Base-by-base conservation (phyloP, 1,140 invertebrate species). In the Drepana arcuata region DNA sequence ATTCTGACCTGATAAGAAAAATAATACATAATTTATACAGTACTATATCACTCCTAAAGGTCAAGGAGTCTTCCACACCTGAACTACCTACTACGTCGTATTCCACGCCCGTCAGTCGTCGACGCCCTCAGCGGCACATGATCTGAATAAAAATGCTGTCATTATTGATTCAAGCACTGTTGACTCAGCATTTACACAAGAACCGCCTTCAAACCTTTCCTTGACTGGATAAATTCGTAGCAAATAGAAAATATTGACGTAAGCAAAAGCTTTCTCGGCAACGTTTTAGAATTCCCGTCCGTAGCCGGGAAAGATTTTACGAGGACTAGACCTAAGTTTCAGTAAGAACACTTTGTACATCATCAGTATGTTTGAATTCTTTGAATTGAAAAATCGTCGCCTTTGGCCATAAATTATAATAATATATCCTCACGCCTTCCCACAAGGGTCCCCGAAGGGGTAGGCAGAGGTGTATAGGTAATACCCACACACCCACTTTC, bases 131-230 rank as follows among this genome's bases (percentile, higher is more conserved):
- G 25, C 31, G 32, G 39, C 26, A 48, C 57, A 47, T 36, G 57
- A 46, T 44, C 49, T 50, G 57, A 61, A 61, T 61, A 56, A 49
- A 56, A 56, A 61, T 50, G 43, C 44, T 30, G 29, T 26, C 42
- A 56, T 56, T 56, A 56, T 56, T 61, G 53, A 61, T 61, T 56
- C 53, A 46, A 47, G 36, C 49, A 39, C 46, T 50, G 48, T 55
- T 60, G 33, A 51, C 51, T 55, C 44, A 26, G 34, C 43, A 50
- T 31, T 48, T 38, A 18, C 31, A 21, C 21, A 31, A 34, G 26
- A 26, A 35, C 21, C 32, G 34, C 35, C 23, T 29, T 37, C 24
- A 36, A 25, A 37, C 21, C 16, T 30, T 9, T 5, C 9, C 18
- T 24, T n/a, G 21, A 26, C 27, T 27, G 34, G 27, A 37, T 36